Evolutionary conservation across 2,797 vertebrate species (phyloP).

Genomic region (Megaceryle alcyon): DNA sequence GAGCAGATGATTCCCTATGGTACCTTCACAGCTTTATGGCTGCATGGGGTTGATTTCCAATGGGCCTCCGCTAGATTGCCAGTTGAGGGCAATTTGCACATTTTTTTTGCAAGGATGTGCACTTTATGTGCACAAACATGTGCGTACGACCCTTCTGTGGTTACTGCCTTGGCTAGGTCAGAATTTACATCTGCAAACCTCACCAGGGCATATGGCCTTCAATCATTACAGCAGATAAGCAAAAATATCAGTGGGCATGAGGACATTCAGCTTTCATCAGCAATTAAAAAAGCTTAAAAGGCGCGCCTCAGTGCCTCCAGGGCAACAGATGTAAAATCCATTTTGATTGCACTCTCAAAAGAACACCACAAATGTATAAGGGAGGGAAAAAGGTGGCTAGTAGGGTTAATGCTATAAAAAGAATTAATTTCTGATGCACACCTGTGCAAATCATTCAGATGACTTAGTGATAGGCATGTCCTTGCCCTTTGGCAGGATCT

Average conservation of each 20-base stretch:
- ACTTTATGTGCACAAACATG: neutral
- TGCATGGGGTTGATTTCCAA: neutral
- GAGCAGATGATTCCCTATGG: neutral
- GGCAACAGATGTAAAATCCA: neutral
- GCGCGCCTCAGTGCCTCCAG: neutral
- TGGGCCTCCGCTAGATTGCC: neutral
- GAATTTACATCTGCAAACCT: neutral
- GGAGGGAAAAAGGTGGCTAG: neutral
- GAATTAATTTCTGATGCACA: neutral
- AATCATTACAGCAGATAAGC: neutral
- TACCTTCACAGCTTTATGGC: neutral
- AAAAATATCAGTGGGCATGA: neutral
- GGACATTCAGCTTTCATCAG: neutral
- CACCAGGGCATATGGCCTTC: neutral
- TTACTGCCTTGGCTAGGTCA: neutral
- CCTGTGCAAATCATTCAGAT: neutral
- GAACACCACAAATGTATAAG: neutral
- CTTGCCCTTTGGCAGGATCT: neutral
- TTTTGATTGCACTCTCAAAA: neutral
- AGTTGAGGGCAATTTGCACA: neutral
- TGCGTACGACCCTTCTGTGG: accelerated
- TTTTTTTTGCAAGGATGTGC: neutral
- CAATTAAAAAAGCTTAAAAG: neutral
- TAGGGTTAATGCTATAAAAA: neutral
- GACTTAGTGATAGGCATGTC: neutral